phyloP scores from a whole-genome alignment of 2,888 invertebrate species.

The Drosophila crucigera region DNA sequence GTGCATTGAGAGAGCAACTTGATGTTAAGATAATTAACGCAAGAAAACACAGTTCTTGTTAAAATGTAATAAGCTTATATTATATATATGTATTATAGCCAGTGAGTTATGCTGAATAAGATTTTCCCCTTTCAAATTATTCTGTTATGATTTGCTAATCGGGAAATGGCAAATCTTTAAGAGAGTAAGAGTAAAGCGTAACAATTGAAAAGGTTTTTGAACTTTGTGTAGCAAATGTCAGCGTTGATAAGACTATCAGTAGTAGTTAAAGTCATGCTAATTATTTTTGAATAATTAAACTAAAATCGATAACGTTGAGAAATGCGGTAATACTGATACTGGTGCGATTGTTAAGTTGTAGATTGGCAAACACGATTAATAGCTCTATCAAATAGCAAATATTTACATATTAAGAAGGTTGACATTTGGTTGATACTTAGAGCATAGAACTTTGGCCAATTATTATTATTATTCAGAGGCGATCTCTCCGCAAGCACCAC shows the following conservation, averaged over 20 bases:
- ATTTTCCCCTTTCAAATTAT: not conserved
- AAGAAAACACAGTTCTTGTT: not conserved
- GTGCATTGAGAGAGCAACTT: not conserved
- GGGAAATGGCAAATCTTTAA: constrained; percentile 3
- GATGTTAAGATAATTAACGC: not conserved
- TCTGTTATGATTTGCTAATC: not conserved
- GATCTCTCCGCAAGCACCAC: not conserved
- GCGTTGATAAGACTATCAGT: constrained; percentile 23
- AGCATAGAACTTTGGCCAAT: not conserved
- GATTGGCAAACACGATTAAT: not conserved
- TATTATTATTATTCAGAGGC: not conserved
- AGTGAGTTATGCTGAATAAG: not conserved
- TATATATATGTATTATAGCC: not conserved
- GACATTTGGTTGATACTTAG: not conserved
- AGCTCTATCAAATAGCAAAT: not conserved
- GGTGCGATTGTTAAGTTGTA: not conserved
- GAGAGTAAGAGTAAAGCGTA: not conserved
- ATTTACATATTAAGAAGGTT: not conserved
- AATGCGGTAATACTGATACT: not conserved
- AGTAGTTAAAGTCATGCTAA: constrained; percentile 11
- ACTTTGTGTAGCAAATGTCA: constrained; percentile 8
- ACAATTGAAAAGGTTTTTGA: constrained; percentile 26
- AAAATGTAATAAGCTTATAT: not conserved
- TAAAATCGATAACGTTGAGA: not conserved
- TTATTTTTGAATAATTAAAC: constrained; percentile 11